Evolutionary conservation across 2,888 invertebrate genomes (phyloP).

Genomic region (Caenorhabditis wallacei): DNA sequence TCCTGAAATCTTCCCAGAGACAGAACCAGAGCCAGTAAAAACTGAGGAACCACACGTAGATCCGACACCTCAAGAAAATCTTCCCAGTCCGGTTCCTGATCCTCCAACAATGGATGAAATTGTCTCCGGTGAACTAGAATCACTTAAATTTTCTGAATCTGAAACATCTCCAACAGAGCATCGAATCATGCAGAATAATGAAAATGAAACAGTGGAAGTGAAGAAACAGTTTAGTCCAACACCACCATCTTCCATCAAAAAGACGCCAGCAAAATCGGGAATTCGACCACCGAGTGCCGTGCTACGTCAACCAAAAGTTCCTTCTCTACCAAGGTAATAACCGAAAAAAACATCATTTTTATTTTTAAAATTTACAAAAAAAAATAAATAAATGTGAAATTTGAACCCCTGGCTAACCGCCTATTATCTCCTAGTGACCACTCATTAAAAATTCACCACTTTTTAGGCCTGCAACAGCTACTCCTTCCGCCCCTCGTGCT

Average conservation of each 20-base stretch:
- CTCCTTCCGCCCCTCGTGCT: constrained; percentile 1
- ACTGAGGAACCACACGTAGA: not conserved
- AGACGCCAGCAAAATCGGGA: constrained; percentile 42
- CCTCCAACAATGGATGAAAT: constrained; percentile 48
- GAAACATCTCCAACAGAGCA: not conserved
- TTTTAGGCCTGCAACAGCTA: constrained; percentile 45
- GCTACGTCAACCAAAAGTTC: constrained; percentile 35
- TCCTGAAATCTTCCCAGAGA: not conserved
- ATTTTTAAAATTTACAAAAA: too few species aligned
- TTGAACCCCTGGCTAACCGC: too few species aligned
- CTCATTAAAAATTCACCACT: constrained; percentile 9
- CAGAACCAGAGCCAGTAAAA: not conserved
- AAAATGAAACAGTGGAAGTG: constrained; percentile 37
- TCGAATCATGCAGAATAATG: constrained; percentile 47
- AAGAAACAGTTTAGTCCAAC: constrained; percentile 22
- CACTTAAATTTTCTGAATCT: constrained; percentile 12
- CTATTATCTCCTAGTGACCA: constrained; percentile 11
- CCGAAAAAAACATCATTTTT: too few species aligned
- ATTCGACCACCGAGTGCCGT: constrained; percentile 54
- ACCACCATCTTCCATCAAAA: not conserved
- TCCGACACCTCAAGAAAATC: not conserved
- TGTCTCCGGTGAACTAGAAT: constrained; percentile 18
- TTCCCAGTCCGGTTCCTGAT: constrained; percentile 8
- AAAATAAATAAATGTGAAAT: too few species aligned
- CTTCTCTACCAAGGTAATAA: not conserved